Percentiles rank a stretch among this genome's conserved stretches.
phyloP scores from a whole-genome alignment of 2,888 invertebrate species.

The Bruchidius siliquastri region DNA sequence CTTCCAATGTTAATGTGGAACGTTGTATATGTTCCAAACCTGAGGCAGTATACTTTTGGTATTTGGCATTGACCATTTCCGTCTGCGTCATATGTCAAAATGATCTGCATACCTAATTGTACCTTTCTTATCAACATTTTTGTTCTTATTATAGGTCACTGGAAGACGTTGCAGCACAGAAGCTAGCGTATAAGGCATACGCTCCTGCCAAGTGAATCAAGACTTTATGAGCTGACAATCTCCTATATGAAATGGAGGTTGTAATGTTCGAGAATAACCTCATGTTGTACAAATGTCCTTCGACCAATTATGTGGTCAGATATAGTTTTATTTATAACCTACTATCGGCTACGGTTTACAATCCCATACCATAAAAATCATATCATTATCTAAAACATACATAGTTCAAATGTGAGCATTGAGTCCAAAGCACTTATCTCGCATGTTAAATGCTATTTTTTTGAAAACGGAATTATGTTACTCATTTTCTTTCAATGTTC shows the following conservation, averaged over 20 bases:
- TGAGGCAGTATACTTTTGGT: too few relatives aligned
- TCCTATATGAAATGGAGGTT: neutral
- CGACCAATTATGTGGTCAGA: neutral
- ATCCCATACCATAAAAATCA: neutral
- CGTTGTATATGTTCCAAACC: too few relatives aligned
- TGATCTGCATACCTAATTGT: too few relatives aligned
- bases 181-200: constrained; percentile 69
- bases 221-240: neutral
- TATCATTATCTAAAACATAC: neutral
- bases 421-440: too few relatives aligned
- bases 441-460: too few relatives aligned
- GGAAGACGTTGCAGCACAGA: constrained; percentile 50
- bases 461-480: too few relatives aligned
- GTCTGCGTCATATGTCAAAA: too few relatives aligned
- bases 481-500: too few relatives aligned
- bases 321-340: neutral
- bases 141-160: neutral
- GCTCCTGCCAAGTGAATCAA: constrained; percentile 12
- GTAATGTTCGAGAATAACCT: neutral
- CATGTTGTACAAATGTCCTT: neutral
- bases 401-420: too few relatives aligned
- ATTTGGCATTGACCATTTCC: too few relatives aligned
- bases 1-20: too few relatives aligned
- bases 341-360: neutral
- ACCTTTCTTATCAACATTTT: too few relatives aligned